These are phyloP conservation scores for Serilophus lunatus DNA, from an alignment of 2,113 vertebrate genomes.

Conservation along the genomic window DNA sequence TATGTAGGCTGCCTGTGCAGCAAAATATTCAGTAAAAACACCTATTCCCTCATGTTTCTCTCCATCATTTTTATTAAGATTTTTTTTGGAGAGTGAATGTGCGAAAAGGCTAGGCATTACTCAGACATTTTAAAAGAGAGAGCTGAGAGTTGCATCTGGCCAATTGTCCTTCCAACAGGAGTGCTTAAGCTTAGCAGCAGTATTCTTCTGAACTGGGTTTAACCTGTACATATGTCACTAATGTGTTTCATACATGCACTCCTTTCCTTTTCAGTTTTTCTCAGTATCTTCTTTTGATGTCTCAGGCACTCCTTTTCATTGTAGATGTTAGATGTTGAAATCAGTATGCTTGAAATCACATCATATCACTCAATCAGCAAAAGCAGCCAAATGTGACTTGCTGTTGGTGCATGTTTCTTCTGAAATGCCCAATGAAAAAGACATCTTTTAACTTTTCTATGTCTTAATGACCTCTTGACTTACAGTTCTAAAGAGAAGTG, in stretches of 20 bases:
- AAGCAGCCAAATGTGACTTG: background rate
- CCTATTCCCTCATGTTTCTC: background rate
- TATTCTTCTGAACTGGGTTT: background rate
- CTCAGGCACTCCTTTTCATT: background rate
- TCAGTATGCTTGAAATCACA: background rate
- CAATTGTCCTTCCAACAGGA: background rate
- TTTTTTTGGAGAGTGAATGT: background rate
- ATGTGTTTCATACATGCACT: background rate
- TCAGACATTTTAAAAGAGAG: background rate
- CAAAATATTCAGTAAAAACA: background rate
- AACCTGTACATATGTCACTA: background rate
- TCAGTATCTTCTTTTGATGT: background rate
- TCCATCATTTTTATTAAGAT: background rate
- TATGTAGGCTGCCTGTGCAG: background rate
- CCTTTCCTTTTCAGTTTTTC: background rate
- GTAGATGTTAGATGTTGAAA: background rate
- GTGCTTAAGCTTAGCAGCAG: background rate
- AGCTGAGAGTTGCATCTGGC: background rate
- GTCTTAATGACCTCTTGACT: background rate
- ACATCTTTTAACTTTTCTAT: background rate
- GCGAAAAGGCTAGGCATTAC: fast-evolving
- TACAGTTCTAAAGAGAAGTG: background rate
- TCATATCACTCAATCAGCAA: background rate
- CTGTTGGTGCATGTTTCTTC: background rate
- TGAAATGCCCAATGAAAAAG: background rate